These are phyloP conservation scores for Climacteris rufus DNA, from an alignment of 2,113 vertebrate genomes.

Conservation along the genomic window DNA sequence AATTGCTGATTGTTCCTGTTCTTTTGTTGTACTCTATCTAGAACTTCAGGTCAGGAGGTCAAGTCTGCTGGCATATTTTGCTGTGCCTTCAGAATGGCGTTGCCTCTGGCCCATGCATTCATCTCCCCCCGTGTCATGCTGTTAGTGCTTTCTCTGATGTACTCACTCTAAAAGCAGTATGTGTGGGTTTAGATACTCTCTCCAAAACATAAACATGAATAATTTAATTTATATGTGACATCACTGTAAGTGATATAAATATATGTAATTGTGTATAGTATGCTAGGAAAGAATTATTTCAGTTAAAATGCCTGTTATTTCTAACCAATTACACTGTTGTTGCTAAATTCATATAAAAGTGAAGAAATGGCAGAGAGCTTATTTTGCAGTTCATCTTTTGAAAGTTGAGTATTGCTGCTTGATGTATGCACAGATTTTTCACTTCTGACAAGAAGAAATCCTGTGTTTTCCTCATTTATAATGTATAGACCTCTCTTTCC, in stretches of 20 bases:
- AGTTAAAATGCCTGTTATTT: background rate
- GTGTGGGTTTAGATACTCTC: background rate
- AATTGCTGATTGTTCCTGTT: slow-evolving; percentile 11
- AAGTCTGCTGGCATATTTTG: slow-evolving; percentile 4
- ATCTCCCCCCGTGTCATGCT: background rate
- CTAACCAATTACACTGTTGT: background rate
- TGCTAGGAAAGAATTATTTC: background rate
- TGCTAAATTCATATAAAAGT: background rate
- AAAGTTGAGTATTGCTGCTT: background rate
- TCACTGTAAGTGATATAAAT: background rate
- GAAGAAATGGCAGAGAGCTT: background rate
- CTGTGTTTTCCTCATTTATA: background rate
- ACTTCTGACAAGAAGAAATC: background rate
- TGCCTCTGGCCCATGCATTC: background rate
- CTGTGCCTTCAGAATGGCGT: background rate
- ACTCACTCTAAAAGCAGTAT: background rate
- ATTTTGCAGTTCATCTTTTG: background rate
- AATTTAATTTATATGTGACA: background rate
- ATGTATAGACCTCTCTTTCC: background rate
- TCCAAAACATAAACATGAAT: slow-evolving; percentile 2
- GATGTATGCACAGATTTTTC: background rate
- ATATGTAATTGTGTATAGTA: background rate
- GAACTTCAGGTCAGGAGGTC: slow-evolving; percentile 31
- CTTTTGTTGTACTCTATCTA: slow-evolving; percentile 6
- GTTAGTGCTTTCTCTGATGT: background rate